Conservation (phyloP, 2,113 vertebrate genomes). For the Rhinolophus ferrumequinum region DNA sequence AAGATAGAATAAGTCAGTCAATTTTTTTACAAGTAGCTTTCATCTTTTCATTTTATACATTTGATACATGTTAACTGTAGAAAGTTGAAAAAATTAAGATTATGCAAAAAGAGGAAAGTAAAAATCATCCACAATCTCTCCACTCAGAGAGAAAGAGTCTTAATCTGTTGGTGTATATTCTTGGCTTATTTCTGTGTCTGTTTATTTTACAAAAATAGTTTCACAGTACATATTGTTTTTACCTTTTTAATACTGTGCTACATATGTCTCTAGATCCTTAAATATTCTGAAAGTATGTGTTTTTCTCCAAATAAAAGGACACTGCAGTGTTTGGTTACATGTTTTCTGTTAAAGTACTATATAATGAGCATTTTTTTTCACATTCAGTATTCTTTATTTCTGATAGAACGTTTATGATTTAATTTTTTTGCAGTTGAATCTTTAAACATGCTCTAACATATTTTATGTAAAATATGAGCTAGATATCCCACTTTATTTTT, state of each 20-base stretch:
- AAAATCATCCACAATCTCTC: background rate
- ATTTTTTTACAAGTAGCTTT: background rate
- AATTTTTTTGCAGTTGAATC: constrained; percentile 28
- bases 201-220: constrained; percentile 17
- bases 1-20: background rate
- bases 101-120: background rate
- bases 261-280: background rate
- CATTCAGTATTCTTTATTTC: constrained; percentile 10
- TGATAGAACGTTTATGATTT: background rate
- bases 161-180: background rate
- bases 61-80: background rate
- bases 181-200: background rate
- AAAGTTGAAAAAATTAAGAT: constrained; percentile 52
- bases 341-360: constrained; percentile 17
- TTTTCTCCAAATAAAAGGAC: background rate
- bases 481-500: background rate
- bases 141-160: background rate
- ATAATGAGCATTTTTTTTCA: background rate
- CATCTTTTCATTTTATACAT: background rate
- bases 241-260: background rate
- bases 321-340: background rate
- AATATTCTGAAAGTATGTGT: constrained; percentile 6
- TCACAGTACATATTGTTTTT: background rate
- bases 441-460: background rate
- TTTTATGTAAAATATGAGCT: background rate